Evolutionary conservation across 2,797 vertebrate genomes (phyloP).

Genomic region (Ateles fusciceps): DNA sequence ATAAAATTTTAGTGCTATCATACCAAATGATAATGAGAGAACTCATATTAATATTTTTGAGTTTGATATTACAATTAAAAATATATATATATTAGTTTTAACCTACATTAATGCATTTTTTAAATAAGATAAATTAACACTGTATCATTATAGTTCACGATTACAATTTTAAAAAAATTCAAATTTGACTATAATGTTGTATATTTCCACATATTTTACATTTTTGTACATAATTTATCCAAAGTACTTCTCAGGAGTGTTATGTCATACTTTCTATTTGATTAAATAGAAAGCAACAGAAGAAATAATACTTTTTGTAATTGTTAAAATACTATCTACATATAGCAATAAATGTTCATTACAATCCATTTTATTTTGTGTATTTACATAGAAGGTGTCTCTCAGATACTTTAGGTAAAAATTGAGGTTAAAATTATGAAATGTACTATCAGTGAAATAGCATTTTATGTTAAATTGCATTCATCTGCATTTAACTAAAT

Average conservation of each 20-base stretch:
- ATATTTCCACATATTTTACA: not conserved
- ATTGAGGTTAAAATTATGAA: not conserved
- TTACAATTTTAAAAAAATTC: not conserved
- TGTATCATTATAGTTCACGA: not conserved
- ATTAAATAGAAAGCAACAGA: not conserved
- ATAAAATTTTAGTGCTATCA: not conserved
- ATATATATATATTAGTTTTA: not conserved
- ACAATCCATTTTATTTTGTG: not conserved
- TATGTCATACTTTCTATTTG: not conserved
- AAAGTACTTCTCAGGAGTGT: not conserved
- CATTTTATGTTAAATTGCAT: not conserved
- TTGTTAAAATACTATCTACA: not conserved
- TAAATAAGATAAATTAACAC: not conserved
- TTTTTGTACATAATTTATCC: not conserved
- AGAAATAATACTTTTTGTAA: not conserved
- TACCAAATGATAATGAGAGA: not conserved
- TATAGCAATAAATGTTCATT: not conserved
- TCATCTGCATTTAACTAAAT: not conserved
- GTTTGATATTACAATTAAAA: not conserved
- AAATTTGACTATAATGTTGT: not conserved
- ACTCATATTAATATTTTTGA: not conserved
- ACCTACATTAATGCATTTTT: not conserved
- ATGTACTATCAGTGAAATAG: not conserved
- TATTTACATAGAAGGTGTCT: not conserved
- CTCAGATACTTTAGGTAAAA: not conserved